Conservation (phyloP, 2,797 vertebrate genomes). For the Enteromius unitaeniatus region DNA sequence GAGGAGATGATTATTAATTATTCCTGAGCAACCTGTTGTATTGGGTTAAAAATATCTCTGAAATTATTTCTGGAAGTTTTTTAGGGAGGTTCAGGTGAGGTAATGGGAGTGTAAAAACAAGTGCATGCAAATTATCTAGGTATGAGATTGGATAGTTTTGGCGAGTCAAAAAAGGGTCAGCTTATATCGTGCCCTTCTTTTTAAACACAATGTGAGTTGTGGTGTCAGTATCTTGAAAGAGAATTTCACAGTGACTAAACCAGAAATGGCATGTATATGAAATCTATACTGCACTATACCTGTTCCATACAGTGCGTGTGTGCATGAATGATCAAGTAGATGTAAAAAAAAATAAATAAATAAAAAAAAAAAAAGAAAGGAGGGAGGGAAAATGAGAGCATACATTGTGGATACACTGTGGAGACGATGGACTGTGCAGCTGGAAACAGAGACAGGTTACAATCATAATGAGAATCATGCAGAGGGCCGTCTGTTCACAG, state of each 20-base stretch:
- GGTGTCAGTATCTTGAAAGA: constrained; percentile 39
- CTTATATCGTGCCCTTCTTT: constrained; percentile 29
- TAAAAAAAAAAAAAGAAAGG: background rate
- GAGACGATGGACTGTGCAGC: background rate
- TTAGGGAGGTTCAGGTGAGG: background rate
- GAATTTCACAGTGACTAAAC: constrained; percentile 30
- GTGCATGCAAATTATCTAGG: background rate
- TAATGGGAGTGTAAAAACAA: background rate
- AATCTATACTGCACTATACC: background rate
- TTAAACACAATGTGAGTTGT: constrained; percentile 31
- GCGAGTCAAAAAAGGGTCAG: background rate
- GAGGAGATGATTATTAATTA: constrained; percentile 6
- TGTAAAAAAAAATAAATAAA: background rate
- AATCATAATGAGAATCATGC: constrained; percentile 10
- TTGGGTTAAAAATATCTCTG: constrained; percentile 15
- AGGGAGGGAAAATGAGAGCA: background rate
- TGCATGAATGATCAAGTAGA: constrained; percentile 12
- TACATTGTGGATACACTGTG: background rate
- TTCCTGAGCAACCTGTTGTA: background rate
- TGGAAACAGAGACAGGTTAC: constrained; percentile 6
- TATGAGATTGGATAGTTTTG: background rate
- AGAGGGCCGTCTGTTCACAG: background rate
- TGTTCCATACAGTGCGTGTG: background rate
- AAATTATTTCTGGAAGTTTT: constrained; percentile 14
- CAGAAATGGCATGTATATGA: constrained; percentile 28